These are phyloP conservation scores for Pterocles orientalis DNA, from an alignment of 2,113 vertebrate genomes.

Conservation along the genomic window DNA sequence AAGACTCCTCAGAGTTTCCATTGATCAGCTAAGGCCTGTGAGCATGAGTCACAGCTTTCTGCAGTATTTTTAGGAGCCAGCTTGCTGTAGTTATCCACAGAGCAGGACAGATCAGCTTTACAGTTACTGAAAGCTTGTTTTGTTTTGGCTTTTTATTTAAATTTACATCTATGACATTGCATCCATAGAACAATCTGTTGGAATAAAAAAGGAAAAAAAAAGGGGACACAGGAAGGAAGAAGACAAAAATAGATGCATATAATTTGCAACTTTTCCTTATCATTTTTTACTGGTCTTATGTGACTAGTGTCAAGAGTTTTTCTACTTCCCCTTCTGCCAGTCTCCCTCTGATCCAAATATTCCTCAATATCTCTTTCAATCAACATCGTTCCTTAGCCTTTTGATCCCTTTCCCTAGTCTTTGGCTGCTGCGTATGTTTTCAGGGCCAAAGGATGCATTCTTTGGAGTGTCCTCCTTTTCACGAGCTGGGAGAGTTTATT, in stretches of 20 bases:
- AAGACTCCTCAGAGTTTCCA: background rate
- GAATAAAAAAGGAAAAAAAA: fast-evolving
- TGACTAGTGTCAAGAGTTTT: background rate
- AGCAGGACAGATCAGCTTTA: background rate
- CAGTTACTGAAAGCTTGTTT: background rate
- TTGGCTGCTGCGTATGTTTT: background rate
- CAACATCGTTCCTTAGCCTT: background rate
- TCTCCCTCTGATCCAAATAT: background rate
- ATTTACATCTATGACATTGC: background rate
- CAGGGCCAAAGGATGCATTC: background rate
- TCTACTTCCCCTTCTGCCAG: background rate
- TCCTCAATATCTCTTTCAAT: background rate
- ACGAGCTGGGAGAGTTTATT: background rate
- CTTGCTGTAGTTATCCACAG: background rate
- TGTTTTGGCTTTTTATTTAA: background rate
- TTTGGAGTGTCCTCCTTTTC: background rate
- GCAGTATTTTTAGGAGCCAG: background rate
- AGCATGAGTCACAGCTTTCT: background rate
- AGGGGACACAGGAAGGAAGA: background rate
- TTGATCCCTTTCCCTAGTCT: background rate
- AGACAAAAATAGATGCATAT: background rate
- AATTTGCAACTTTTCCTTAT: background rate
- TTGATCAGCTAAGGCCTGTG: background rate
- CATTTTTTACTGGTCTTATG: background rate
- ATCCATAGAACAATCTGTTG: background rate